phyloP scores from a whole-genome alignment of 2,797 vertebrate genomes.

The Galago senegalensis region DNA sequence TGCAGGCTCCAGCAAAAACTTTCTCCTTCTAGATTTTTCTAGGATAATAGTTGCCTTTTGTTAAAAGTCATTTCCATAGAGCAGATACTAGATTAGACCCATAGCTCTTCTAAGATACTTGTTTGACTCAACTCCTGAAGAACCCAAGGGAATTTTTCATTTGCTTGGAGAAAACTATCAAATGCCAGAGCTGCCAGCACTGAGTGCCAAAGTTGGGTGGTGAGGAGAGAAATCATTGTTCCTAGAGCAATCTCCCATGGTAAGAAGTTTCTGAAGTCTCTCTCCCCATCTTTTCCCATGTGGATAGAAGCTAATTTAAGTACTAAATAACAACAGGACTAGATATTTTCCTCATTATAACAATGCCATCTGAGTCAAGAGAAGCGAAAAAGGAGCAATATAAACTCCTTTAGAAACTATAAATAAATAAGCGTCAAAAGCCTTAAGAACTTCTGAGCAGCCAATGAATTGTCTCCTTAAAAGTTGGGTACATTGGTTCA shows the following conservation, averaged over 20 bases:
- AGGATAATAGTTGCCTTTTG: background rate
- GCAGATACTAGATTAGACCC: background rate
- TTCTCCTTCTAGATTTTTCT: background rate
- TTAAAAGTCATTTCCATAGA: slow-evolving; percentile 6
- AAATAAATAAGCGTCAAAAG: background rate
- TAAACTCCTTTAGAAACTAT: slow-evolving; percentile 24
- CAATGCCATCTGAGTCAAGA: slow-evolving; percentile 28
- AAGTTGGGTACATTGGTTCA: background rate
- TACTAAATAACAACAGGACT: background rate
- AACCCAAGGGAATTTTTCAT: background rate
- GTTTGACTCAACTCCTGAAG: slow-evolving; percentile 23
- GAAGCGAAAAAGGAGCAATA: slow-evolving; percentile 28
- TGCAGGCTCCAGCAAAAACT: background rate
- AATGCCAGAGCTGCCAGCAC: background rate
- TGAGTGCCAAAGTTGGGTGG: too few relatives aligned
- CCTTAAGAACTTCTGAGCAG: background rate
- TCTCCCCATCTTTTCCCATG: background rate
- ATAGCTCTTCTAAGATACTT: background rate
- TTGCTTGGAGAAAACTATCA: background rate
- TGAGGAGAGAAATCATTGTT: background rate
- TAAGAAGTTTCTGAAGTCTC: background rate
- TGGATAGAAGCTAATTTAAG: slow-evolving; percentile 38
- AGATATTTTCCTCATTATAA: slow-evolving; percentile 19
- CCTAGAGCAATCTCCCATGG: background rate
- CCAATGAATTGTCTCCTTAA: background rate